Evolutionary conservation across 2,113 vertebrate genomes (phyloP).

Genomic region (Otus sunia): DNA sequence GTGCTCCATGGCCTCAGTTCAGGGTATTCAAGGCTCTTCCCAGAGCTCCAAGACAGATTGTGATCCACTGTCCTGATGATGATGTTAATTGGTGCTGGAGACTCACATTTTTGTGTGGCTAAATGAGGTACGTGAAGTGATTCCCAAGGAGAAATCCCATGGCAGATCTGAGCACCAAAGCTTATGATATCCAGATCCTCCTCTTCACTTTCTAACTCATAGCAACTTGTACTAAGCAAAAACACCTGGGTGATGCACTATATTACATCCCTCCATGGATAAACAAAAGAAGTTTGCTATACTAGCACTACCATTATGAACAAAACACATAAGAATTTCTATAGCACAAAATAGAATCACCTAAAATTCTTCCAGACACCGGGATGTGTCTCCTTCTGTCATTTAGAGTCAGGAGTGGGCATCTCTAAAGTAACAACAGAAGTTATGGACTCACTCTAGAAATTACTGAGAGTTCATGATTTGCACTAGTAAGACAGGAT

Average conservation of each 20-base stretch:
- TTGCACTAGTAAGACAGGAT: neutral
- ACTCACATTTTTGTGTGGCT: neutral
- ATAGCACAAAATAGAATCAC: neutral
- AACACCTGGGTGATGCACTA: neutral
- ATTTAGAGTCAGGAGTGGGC: neutral
- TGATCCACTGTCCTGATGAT: neutral
- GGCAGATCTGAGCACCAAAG: neutral
- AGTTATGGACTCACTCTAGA: neutral
- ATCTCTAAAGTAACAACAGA: neutral
- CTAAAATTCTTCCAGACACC: neutral
- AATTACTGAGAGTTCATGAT: neutral
- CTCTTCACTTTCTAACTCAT: neutral
- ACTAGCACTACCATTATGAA: neutral
- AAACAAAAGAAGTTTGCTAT: neutral
- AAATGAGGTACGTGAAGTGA: rapidly evolving
- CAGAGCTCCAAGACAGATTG: neutral
- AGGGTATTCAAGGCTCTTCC: neutral
- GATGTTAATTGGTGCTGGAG: neutral
- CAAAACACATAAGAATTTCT: neutral
- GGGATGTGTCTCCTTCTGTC: neutral
- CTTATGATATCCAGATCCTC: neutral
- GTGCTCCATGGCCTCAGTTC: neutral
- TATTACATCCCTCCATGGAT: neutral
- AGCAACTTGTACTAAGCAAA: neutral
- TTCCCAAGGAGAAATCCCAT: neutral